Evolutionary conservation across 2,113 vertebrate species (phyloP).

Genomic region (Festucalex cinctus): DNA sequence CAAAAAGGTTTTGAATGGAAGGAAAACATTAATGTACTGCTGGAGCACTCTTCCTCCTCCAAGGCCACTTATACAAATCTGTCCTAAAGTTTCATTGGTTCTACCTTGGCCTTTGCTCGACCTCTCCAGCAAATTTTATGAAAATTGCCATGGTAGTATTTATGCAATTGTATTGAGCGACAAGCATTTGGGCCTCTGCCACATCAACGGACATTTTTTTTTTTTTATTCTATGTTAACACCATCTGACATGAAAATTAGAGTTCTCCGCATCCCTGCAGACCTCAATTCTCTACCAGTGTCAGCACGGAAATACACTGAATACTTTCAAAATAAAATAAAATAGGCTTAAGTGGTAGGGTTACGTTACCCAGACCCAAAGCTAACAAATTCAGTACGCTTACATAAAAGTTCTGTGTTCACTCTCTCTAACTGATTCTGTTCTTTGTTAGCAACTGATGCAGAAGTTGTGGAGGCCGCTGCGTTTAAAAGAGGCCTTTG

Average conservation of each 20-base stretch:
- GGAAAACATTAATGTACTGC: conserved; percentile 1
- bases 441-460: no score
- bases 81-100: not conserved
- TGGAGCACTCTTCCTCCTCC: not conserved
- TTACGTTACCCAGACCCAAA: no score
- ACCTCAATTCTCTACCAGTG: no score
- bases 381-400: no score
- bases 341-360: no score
- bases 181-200: not conserved
- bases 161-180: not conserved
- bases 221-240: not conserved
- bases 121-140: not conserved
- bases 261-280: not conserved
- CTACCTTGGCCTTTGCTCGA: not conserved
- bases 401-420: no score
- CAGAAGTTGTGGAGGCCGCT: no score
- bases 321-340: no score
- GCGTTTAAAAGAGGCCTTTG: no score
- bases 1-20: not conserved
- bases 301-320: no score
- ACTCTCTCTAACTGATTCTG: no score
- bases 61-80: conserved; percentile 2
- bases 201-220: not conserved
- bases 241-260: not conserved
- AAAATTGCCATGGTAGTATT: not conserved